A percentile compares a stretch with the other conserved stretches of the same genome.
phyloP scores from a whole-genome alignment of 2,888 invertebrate genomes.

The Andrena hattorfiana region DNA sequence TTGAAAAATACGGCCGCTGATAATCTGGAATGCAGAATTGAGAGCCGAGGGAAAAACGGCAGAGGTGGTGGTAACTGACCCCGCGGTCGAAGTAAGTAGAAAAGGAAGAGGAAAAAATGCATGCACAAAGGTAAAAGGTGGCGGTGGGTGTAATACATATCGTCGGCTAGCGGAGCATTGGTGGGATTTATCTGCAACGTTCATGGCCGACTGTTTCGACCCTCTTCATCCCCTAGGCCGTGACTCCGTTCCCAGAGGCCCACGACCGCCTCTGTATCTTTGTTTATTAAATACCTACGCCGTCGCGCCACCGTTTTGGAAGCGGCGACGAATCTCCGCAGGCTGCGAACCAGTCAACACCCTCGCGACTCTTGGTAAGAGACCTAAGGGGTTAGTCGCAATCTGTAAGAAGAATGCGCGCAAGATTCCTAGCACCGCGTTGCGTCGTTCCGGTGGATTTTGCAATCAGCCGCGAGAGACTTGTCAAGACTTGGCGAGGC shows the following conservation, averaged over 20 bases:
- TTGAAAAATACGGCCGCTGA: constrained; percentile 53
- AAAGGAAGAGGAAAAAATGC: constrained; percentile 36
- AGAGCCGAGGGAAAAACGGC: constrained; percentile 2
- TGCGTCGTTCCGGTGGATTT: constrained; percentile 4
- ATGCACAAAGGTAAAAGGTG: constrained; percentile 13
- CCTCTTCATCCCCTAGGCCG: constrained; percentile 48
- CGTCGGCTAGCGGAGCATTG: constrained; percentile 36
- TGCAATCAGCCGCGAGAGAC: constrained; percentile 21
- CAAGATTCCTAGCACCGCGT: neutral
- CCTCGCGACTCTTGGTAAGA: neutral
- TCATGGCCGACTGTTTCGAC: constrained; percentile 52
- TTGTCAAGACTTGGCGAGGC: neutral
- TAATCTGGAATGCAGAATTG: constrained; percentile 50
- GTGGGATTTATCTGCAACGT: constrained; percentile 51
- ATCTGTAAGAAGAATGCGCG: constrained; percentile 1
- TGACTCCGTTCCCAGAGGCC: constrained; percentile 24
- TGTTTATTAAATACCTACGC: constrained; percentile 59
- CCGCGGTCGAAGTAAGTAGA: constrained; percentile 43
- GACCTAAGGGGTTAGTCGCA: neutral
- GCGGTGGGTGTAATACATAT: constrained; percentile 42
- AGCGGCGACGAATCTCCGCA: neutral
- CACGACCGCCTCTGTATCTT: constrained; percentile 22
- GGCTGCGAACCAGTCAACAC: constrained; percentile 18
- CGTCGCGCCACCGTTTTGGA: neutral
- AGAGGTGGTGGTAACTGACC: constrained; percentile 18